Conservation (phyloP, 2,113 vertebrate species). For the Ploceus nigricollis region DNA sequence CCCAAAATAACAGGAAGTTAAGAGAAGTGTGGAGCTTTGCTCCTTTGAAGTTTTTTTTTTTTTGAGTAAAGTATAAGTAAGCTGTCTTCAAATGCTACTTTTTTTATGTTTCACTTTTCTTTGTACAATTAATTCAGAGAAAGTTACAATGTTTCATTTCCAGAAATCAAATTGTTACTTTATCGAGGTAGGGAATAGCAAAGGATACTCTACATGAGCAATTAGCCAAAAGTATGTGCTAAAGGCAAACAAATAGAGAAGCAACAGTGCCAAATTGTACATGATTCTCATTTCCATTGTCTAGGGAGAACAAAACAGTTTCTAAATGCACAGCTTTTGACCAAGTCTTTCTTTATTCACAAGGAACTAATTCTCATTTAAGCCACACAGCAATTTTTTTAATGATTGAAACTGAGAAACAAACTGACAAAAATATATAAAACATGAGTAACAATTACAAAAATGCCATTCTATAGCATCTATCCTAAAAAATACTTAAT, state of each 20-base stretch:
- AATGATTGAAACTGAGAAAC: constrained; percentile 41
- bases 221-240: constrained; percentile 45
- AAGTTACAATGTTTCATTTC: neutral
- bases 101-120: neutral
- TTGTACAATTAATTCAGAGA: neutral
- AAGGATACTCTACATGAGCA: constrained; percentile 34
- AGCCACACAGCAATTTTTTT: constrained; percentile 25
- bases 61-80: neutral
- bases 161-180: constrained; percentile 18
- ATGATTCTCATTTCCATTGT: constrained; percentile 31
- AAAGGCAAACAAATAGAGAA: constrained; percentile 59
- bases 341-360: constrained; percentile 11
- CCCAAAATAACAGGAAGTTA: neutral
- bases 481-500: neutral
- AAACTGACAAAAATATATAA: constrained; percentile 46
- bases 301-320: constrained; percentile 27
- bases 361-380: constrained; percentile 42
- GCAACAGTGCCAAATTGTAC: constrained; percentile 28
- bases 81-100: neutral
- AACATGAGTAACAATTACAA: constrained; percentile 60
- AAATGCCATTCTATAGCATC: neutral
- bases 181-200: neutral
- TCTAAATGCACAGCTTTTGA: constrained; percentile 50
- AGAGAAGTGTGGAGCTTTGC: neutral
- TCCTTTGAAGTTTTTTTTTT: neutral